phyloP scores from a whole-genome alignment of 1,140 invertebrate genomes.

The Drosophila biarmipes region DNA sequence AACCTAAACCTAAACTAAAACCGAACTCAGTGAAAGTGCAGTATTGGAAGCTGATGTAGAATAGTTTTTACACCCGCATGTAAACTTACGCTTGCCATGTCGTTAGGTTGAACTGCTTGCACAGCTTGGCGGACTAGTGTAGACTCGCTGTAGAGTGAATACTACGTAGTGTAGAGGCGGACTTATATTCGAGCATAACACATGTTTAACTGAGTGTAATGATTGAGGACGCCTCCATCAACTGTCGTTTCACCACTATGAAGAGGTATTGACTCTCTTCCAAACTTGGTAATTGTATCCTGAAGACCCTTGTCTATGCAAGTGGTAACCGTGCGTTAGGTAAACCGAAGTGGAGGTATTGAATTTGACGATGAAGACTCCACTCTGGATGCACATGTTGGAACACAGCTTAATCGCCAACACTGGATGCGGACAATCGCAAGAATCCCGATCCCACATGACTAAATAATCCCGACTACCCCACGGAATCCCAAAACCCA shows the following conservation, averaged over 20 bases:
- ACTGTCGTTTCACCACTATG: not conserved
- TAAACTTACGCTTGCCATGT: constrained; percentile 7
- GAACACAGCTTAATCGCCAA: not conserved
- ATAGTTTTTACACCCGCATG: constrained; percentile 6
- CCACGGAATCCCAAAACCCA: constrained; percentile 15
- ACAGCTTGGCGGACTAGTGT: constrained; percentile 8
- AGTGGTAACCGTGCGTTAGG: not conserved
- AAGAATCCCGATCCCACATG: constrained; percentile 9
- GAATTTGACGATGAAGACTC: not conserved
- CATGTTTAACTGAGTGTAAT: constrained; percentile 1
- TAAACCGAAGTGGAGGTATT: not conserved
- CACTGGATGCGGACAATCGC: not conserved
- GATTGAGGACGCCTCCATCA: not conserved
- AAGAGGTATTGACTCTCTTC: too few relatives aligned
- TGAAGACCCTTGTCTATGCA: too few relatives aligned
- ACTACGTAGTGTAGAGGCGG: not conserved
- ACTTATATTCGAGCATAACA: too few relatives aligned
- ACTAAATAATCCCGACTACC: constrained; percentile 4
- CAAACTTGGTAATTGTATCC: too few relatives aligned
- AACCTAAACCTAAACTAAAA: constrained; percentile 48
- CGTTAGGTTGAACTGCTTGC: constrained; percentile 6
- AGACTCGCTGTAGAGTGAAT: not conserved
- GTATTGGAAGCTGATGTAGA: constrained; percentile 11
- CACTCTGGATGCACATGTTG: not conserved
- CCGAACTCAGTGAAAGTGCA: constrained; percentile 8